phyloP scores from a whole-genome alignment of 2,797 vertebrate genomes.

The Danio kyathit region DNA sequence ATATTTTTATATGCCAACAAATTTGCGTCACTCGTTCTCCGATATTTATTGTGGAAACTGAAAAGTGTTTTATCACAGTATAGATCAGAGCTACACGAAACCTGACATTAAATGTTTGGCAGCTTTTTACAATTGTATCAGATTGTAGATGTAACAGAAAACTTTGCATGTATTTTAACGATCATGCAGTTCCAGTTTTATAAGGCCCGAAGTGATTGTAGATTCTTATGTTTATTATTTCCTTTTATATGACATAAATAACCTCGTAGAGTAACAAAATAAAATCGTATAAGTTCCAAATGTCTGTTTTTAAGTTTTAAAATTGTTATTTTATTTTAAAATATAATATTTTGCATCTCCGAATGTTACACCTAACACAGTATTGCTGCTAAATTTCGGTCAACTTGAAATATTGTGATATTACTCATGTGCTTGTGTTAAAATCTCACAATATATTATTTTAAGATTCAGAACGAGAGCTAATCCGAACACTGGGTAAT shows the following conservation, averaged over 20 bases:
- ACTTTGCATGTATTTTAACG: not conserved
- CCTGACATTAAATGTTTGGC: not conserved
- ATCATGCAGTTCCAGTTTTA: not conserved
- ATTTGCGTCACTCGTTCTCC: not conserved
- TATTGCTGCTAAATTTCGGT: slow-evolving; percentile 5
- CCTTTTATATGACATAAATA: not conserved
- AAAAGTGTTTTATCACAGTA: not conserved
- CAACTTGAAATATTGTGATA: not conserved
- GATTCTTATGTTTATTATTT: slow-evolving; percentile 10
- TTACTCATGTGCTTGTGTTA: slow-evolving; percentile 5
- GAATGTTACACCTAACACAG: not conserved
- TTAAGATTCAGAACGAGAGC: slow-evolving; percentile 16
- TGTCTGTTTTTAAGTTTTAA: not conserved
- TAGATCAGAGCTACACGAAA: not conserved
- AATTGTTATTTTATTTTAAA: not conserved
- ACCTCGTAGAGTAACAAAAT: not conserved
- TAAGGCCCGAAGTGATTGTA: not conserved
- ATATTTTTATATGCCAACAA: not conserved
- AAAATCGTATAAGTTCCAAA: not conserved
- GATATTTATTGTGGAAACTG: not conserved
- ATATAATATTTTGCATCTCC: not conserved
- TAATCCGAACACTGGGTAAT: slow-evolving; percentile 3
- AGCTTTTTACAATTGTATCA: not conserved
- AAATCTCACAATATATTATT: not conserved
- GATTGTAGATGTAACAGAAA: not conserved